A percentile compares a stretch with the other conserved stretches of the same genome.
These are phyloP conservation scores for Meleagris gallopavo DNA, from an alignment of 2,113 vertebrate species.

Conservation along the genomic window DNA sequence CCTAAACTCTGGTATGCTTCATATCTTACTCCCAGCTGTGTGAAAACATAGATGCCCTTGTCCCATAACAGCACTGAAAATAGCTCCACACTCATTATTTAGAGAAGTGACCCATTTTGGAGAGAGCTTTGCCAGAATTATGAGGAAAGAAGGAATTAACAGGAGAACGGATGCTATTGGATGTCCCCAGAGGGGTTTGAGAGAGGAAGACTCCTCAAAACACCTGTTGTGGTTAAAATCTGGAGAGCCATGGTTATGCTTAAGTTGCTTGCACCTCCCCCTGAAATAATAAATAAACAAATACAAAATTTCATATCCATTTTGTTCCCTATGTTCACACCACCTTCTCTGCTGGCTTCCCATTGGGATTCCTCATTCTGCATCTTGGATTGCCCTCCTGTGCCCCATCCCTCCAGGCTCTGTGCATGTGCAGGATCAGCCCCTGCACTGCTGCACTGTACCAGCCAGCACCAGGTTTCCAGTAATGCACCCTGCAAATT, in stretches of 20 bases:
- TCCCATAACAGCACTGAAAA: not conserved
- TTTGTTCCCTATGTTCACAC: not conserved
- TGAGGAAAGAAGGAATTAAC: too few relatives aligned
- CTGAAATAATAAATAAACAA: not conserved
- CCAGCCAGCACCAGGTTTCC: not conserved
- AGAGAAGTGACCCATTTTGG: not conserved
- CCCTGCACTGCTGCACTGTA: accelerated
- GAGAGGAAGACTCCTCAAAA: not conserved
- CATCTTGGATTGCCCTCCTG: not conserved
- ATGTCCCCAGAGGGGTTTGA: not conserved
- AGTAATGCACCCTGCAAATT: not conserved
- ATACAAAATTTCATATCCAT: not conserved
- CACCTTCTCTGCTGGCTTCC: not conserved
- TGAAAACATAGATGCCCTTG: not conserved
- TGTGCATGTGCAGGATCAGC: not conserved
- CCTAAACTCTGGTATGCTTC: not conserved
- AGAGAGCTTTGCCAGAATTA: not conserved
- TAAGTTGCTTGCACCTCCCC: not conserved
- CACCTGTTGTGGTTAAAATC: not conserved
- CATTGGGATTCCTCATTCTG: too few relatives aligned
- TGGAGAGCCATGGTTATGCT: not conserved
- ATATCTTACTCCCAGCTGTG: not conserved
- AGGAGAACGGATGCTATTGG: too few relatives aligned
- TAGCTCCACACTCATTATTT: not conserved
- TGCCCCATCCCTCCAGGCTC: not conserved